Conservation (phyloP, 2,797 vertebrate genomes). For the Tragopan temminckii region DNA sequence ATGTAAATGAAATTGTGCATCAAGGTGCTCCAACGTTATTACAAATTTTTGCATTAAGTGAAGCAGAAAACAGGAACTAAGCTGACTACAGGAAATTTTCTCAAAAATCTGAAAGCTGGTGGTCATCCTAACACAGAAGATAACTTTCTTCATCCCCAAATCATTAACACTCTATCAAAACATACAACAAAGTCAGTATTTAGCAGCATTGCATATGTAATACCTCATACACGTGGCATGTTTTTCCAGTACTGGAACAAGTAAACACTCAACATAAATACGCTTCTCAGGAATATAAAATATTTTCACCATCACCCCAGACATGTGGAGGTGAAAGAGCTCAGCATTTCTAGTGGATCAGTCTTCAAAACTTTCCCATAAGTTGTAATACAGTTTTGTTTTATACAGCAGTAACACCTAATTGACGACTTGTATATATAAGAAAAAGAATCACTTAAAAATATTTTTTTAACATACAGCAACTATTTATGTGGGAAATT, state of each 20-base stretch:
- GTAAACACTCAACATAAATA: neutral
- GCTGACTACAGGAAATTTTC: slow-evolving; percentile 1
- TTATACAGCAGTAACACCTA: neutral
- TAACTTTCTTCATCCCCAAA: neutral
- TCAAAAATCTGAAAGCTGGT: neutral
- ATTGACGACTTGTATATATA: slow-evolving; percentile 17
- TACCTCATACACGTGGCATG: neutral
- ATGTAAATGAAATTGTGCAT: slow-evolving; percentile 20
- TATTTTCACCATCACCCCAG: neutral
- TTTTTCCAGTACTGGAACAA: slow-evolving; percentile 26
- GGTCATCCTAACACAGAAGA: neutral
- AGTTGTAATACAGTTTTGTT: slow-evolving; percentile 3
- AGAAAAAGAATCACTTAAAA: slow-evolving; percentile 30
- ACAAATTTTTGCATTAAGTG: slow-evolving; percentile 7
- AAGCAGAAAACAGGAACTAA: slow-evolving; percentile 23
- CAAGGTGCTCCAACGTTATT: neutral
- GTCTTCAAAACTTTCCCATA: neutral
- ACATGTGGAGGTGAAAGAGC: neutral
- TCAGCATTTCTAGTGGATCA: neutral
- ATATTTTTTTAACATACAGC: slow-evolving; percentile 35
- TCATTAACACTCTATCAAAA: slow-evolving; percentile 15
- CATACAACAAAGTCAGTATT: slow-evolving; percentile 10
- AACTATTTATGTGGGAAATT: slow-evolving; percentile 11
- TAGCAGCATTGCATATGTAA: slow-evolving; percentile 3
- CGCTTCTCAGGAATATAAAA: neutral